Evolutionary conservation across 2,797 vertebrate species (phyloP).

Genomic region (Eupleurogrammus muticus): DNA sequence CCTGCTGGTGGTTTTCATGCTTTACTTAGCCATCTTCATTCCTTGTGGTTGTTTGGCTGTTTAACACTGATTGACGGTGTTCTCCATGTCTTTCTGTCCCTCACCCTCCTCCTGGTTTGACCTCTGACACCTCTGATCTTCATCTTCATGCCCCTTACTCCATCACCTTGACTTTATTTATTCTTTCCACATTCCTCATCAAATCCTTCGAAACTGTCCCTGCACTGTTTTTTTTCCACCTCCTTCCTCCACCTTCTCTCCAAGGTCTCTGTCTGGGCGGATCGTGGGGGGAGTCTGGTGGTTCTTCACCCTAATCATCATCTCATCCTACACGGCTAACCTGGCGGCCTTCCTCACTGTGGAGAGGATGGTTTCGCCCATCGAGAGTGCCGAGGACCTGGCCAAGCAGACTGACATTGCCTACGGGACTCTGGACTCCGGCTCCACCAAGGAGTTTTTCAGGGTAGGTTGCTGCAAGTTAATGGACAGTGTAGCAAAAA

Average conservation of each 20-base stretch:
- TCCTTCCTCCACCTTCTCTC: neutral
- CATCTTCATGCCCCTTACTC: neutral
- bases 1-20: conserved; percentile 57
- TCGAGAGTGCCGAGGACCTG: conserved; percentile 92
- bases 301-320: conserved; percentile 99
- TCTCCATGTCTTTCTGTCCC: conserved; percentile 36
- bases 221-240: neutral
- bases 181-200: conserved; percentile 5
- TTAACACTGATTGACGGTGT: conserved; percentile 25
- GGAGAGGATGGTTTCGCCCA: conserved; percentile 96
- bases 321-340: conserved; percentile 98
- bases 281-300: conserved; percentile 99
- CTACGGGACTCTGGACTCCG: conserved; percentile 96
- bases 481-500: neutral
- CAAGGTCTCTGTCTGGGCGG: conserved; percentile 95
- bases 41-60: conserved; percentile 5
- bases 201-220: conserved; percentile 29
- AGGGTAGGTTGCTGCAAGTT: conserved; percentile 87
- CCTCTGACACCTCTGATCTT: conserved; percentile 26
- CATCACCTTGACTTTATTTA: neutral
- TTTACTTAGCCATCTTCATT: conserved; percentile 36
- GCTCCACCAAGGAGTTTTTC: conserved; percentile 99
- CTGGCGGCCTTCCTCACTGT: conserved; percentile 98
- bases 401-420: conserved; percentile 99
- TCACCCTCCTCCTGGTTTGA: conserved; percentile 34